phyloP scores from a whole-genome alignment of 2,888 invertebrate species.

The Alloplasta piceator region DNA sequence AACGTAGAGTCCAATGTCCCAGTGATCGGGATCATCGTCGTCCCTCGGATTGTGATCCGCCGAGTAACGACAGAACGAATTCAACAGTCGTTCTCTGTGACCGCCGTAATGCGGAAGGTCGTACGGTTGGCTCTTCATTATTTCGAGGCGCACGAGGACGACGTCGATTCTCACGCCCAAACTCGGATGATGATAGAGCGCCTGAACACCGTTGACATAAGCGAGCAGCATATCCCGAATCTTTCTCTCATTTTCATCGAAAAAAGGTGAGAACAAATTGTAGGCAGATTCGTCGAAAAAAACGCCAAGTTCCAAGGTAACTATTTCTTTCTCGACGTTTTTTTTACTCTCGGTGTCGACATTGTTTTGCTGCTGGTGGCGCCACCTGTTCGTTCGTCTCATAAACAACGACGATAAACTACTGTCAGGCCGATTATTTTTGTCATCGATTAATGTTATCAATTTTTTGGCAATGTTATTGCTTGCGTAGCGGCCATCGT shows the following conservation, averaged over 20 bases:
- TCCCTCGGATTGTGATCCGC: constrained; percentile 87
- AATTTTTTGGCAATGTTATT: no score
- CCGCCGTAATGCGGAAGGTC: constrained; percentile 87
- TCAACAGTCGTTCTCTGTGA: constrained; percentile 88
- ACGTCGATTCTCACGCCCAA: constrained; percentile 88
- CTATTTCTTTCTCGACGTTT: no score
- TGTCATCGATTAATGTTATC: no score
- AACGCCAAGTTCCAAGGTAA: constrained; percentile 87
- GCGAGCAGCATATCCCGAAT: constrained; percentile 91
- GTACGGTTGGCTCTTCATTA: constrained; percentile 88
- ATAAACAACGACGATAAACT: no score
- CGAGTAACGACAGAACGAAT: constrained; percentile 90
- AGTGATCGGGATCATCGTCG: constrained; percentile 89
- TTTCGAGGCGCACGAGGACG: constrained; percentile 88
- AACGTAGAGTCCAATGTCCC: constrained; percentile 92
- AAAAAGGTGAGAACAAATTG: constrained; percentile 88
- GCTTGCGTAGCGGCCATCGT: no score
- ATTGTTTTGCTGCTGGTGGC: no score
- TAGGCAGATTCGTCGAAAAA: constrained; percentile 91
- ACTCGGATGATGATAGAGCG: constrained; percentile 91
- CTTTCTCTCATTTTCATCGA: constrained; percentile 87
- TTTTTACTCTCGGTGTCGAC: no score
- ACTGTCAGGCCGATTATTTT: no score
- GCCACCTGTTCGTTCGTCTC: no score
- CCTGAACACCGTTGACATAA: constrained; percentile 92